Conservation (phyloP, 2,888 invertebrate genomes). For the Aphidoletes aphidimyza region DNA sequence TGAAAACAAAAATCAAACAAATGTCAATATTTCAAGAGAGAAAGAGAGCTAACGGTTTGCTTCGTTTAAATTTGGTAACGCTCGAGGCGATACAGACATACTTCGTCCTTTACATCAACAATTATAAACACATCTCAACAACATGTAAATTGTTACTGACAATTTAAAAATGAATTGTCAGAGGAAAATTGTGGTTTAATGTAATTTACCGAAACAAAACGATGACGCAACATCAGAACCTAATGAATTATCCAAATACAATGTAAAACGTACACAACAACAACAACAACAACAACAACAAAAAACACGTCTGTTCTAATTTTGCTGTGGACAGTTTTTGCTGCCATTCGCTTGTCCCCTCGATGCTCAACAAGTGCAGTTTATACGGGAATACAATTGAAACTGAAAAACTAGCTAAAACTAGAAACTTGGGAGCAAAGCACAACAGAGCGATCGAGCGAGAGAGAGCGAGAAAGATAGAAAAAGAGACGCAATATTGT, state of each 20-base stretch:
- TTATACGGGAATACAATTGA: neutral
- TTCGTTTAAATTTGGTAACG: too few species aligned
- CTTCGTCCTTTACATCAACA: neutral
- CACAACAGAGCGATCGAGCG: too few species aligned
- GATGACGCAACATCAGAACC: conserved; percentile 4
- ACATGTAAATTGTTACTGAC: neutral
- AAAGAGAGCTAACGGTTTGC: too few species aligned
- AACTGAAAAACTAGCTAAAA: neutral
- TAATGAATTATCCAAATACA: conserved; percentile 14
- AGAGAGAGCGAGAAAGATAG: too few species aligned
- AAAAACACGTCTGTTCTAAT: conserved; percentile 12
- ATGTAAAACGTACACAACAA: too few species aligned
- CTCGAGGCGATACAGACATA: too few species aligned
- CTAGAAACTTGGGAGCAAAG: conserved; percentile 41
- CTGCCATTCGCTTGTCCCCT: neutral
- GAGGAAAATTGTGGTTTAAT: neutral
- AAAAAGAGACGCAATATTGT: neutral
- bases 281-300: neutral
- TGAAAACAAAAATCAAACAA: too few species aligned
- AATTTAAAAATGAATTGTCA: neutral
- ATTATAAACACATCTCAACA: neutral
- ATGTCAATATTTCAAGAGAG: conserved; percentile 1
- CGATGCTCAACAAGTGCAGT: conserved; percentile 43
- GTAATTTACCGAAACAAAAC: neutral
- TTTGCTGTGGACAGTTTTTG: neutral